Percentiles rank a stretch among this genome's conserved stretches.
Evolutionary conservation across 2,888 invertebrate genomes (phyloP).

Genomic region (Epinotia demarniana): DNA sequence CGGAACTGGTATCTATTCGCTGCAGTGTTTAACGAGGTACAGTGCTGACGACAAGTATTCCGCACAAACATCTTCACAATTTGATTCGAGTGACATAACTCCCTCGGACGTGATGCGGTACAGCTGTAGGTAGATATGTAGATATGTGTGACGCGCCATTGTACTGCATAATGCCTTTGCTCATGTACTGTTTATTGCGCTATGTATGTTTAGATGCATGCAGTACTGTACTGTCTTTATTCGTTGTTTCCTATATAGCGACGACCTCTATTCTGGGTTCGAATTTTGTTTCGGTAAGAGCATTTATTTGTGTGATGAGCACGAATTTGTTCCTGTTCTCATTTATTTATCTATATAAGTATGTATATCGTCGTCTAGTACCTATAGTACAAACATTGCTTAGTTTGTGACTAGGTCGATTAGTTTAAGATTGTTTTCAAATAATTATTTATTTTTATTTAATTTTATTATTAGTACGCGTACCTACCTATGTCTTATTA

Average conservation of each 20-base stretch:
- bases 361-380: no score
- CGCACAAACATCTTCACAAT: slow-evolving; percentile 50
- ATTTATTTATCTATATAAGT: no score
- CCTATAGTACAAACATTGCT: no score
- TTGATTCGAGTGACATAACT: slow-evolving; percentile 52
- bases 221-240: slow-evolving; percentile 3
- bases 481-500: background rate
- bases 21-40: slow-evolving; percentile 43
- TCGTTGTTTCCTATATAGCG: background rate
- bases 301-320: no score
- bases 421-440: no score
- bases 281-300: no score
- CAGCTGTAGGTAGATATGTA: slow-evolving; percentile 18
- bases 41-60: slow-evolving; percentile 51
- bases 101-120: slow-evolving; percentile 42
- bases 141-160: slow-evolving; percentile 39
- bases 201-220: slow-evolving; percentile 19
- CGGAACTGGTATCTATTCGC: slow-evolving; percentile 36
- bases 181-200: slow-evolving; percentile 49
- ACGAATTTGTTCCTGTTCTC: no score
- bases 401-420: no score
- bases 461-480: background rate
- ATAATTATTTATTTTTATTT: no score
- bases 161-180: slow-evolving; percentile 50
- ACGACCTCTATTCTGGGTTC: no score